These are phyloP conservation scores for Ceratina australensis DNA, from an alignment of 1,140 invertebrate genomes.

Conservation along the genomic window DNA sequence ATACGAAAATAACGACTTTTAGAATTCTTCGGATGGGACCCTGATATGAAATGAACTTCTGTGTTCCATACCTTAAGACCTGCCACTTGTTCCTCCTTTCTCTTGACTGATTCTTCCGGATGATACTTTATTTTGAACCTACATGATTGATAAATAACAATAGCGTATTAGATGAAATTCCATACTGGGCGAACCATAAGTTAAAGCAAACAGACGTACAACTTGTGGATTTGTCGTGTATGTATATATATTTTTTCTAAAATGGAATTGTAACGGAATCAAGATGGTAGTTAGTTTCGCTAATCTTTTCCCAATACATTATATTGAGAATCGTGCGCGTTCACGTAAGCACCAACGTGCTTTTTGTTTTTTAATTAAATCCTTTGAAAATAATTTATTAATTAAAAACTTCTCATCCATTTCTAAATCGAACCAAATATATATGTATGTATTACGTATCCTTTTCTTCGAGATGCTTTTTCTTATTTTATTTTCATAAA, in stretches of 20 bases:
- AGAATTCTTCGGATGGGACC: neutral
- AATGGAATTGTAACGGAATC: neutral
- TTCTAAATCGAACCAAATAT: conserved; percentile 25
- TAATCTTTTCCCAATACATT: conserved; percentile 14
- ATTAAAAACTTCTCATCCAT: conserved; percentile 25
- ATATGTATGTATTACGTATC: conserved; percentile 13
- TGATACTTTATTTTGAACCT: conserved; percentile 99
- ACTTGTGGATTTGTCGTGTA: conserved; percentile 32
- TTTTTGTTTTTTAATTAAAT: neutral
- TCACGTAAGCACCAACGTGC: conserved; percentile 8
- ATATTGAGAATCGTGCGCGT: conserved; percentile 1
- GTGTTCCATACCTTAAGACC: conserved; percentile 88
- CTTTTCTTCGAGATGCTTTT: conserved; percentile 34
- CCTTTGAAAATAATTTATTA: conserved; percentile 1
- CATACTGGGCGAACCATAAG: neutral
- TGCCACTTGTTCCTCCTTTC: conserved; percentile 91
- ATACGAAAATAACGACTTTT: conserved; percentile 41
- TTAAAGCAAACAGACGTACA: conserved; percentile 49
- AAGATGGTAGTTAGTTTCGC: conserved; percentile 19
- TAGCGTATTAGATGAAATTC: neutral
- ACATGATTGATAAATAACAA: conserved; percentile 65
- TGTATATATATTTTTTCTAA: neutral
- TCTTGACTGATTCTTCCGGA: conserved; percentile 95
- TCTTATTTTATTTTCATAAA: conserved; percentile 25
- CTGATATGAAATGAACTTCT: neutral